These are phyloP conservation scores for Antennarius maculatus DNA, from an alignment of 2,797 vertebrate species.

Conservation along the genomic window DNA sequence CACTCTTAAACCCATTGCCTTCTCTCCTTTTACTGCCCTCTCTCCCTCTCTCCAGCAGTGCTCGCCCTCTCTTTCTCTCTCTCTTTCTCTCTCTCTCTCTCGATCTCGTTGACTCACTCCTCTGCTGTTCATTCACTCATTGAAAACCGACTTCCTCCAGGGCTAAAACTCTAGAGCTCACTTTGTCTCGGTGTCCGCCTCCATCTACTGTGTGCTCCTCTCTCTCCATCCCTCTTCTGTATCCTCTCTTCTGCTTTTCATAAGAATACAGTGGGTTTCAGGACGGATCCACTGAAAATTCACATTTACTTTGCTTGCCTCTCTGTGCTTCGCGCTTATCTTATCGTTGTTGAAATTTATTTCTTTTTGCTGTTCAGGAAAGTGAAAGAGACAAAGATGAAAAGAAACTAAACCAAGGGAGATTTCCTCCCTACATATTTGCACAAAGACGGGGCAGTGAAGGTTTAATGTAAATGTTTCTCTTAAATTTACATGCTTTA, in stretches of 20 bases:
- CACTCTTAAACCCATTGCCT: slow-evolving; percentile 20
- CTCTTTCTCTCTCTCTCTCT: slow-evolving; percentile 47
- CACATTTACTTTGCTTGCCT: slow-evolving; percentile 60
- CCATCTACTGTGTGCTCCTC: slow-evolving; percentile 46
- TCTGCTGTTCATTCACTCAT: slow-evolving; percentile 60
- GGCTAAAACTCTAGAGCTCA: slow-evolving; percentile 68
- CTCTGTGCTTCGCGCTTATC: slow-evolving; percentile 52
- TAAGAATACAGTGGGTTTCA: slow-evolving; percentile 60
- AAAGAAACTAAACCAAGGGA: slow-evolving; percentile 33
- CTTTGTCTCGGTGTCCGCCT: slow-evolving; percentile 66
- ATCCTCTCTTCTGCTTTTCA: slow-evolving; percentile 43
- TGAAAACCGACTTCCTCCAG: slow-evolving; percentile 63
- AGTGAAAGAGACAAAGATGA: slow-evolving; percentile 9
- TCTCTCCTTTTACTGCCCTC: slow-evolving; percentile 15
- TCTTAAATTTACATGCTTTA: slow-evolving; percentile 18
- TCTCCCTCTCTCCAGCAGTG: slow-evolving; percentile 32
- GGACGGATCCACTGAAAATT: slow-evolving; percentile 61
- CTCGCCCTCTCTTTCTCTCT: background rate
- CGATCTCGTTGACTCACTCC: slow-evolving; percentile 65
- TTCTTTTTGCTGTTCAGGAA: slow-evolving; percentile 38
- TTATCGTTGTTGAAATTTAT: slow-evolving; percentile 49
- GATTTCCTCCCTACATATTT: slow-evolving; percentile 7
- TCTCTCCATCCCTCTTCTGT: slow-evolving; percentile 57
- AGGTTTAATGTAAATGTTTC: slow-evolving; percentile 19
- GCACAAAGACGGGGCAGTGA: slow-evolving; percentile 1